Evolutionary conservation across 2,113 vertebrate genomes (phyloP).

Genomic region (Ginglymostoma cirratum): DNA sequence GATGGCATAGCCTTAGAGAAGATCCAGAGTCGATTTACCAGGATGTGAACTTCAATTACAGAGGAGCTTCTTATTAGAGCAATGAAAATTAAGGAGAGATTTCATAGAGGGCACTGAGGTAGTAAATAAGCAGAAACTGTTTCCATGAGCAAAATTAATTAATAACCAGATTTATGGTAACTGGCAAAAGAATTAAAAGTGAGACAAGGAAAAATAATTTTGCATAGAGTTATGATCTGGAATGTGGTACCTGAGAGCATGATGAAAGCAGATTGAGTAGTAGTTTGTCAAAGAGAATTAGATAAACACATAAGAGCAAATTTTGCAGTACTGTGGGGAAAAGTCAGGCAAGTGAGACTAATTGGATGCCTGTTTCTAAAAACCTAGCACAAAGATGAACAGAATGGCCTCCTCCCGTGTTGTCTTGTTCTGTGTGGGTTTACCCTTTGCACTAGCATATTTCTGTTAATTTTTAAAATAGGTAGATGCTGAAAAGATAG

Average conservation of each 20-base stretch:
- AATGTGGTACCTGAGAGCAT: background rate
- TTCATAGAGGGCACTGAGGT: background rate
- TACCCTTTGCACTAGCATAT: background rate
- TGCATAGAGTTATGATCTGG: background rate
- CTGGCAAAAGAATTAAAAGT: background rate
- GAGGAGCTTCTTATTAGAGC: background rate
- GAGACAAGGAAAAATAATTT: background rate
- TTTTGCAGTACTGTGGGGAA: background rate
- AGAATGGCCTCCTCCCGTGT: background rate
- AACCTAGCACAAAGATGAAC: background rate
- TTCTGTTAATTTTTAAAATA: background rate
- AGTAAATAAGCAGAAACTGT: background rate
- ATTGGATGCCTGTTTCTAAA: background rate
- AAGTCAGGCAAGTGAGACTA: background rate
- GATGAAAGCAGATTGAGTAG: background rate
- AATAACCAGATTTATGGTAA: background rate
- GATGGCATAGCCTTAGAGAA: background rate
- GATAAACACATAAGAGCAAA: background rate
- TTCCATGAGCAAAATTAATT: background rate
- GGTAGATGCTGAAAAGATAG: background rate
- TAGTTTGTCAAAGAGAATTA: background rate
- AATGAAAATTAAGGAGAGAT: background rate
- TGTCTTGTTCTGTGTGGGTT: background rate
- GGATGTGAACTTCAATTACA: background rate
- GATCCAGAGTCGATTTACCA: background rate